Base-by-base conservation (phyloP, 2,888 invertebrate species). In the Metacarcinus magister region DNA sequence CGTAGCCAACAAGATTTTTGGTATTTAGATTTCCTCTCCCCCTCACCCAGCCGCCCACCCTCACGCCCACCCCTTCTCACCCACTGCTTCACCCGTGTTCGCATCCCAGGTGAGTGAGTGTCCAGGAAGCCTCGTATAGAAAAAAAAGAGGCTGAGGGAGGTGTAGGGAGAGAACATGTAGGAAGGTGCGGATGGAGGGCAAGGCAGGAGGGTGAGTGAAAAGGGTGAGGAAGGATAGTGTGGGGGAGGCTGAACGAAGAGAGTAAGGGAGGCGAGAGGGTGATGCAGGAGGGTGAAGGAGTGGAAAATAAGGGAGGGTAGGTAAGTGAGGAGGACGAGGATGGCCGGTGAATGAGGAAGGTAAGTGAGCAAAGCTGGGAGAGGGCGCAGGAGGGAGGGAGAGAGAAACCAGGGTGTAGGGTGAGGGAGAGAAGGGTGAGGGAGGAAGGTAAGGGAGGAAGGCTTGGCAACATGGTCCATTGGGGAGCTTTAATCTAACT, bases 1-100 rank as follows among this genome's bases (percentile, higher is more conserved):
- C 60, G 75, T 90, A 91, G 89, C 82, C 91, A 95, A 95, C 95
- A 95, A 95, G 94, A 94, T 94, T 94, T 94, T 94, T 48, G 46
- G 89, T 90, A 90, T 94, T 94, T 46, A 54, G 87, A 89, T 89
- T 87, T 94, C 54, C 46, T 39, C 87, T 90, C 60, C 32, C 32
- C 10, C 43, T 89, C 87, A 2, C 89, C 94, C 54, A n/a, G 0
- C 54, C 92, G 8, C 92, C 43, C 48, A 16, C 54, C 91, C 28
- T 28, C 92, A 32, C 54, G 5, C 46, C 54, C 92, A 32, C 23
- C 92, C 91, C 46, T 91, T 44, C 19, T 46, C 46, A 13, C 32
- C 92, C 92, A 48, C 10, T 93, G 92, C 28, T 93, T 89, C 90
- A 89, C 23, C 48, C 8, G 90, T n/a, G 39, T 94, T 94, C 94